Evolutionary conservation across 2,888 invertebrate genomes (phyloP).

Genomic region (Uloborus plumipes): DNA sequence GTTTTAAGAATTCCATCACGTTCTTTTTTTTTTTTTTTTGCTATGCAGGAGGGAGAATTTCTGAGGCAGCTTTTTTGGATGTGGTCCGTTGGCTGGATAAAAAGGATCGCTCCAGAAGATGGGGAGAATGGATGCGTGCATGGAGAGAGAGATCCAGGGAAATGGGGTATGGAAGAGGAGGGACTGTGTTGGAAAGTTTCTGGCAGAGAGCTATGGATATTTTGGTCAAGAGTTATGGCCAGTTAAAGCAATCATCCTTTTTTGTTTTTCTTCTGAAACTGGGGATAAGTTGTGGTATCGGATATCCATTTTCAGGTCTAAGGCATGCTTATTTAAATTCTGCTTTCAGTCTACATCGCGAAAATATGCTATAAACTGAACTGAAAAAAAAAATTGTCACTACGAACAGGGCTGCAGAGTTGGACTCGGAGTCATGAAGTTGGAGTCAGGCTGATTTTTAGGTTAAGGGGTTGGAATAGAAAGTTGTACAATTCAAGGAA

Average conservation of each 20-base stretch:
- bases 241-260: constrained; percentile 39
- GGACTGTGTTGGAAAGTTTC: constrained; percentile 22
- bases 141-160: constrained; percentile 12
- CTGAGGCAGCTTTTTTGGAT: constrained; percentile 23
- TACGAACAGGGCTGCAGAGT: too few relatives aligned
- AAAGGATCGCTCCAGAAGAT: background rate
- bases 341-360: too few relatives aligned
- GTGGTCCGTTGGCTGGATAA: constrained; percentile 44
- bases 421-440: too few relatives aligned
- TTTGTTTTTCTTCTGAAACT: constrained; percentile 6
- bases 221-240: constrained; percentile 45
- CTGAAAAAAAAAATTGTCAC: too few relatives aligned
- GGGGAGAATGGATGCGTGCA: constrained; percentile 2
- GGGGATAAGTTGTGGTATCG: background rate
- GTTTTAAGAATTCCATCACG: constrained; percentile 61
- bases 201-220: constrained; percentile 53
- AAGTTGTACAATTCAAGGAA: too few relatives aligned
- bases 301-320: background rate
- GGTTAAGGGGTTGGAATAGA: too few relatives aligned
- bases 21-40: constrained; percentile 38
- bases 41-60: constrained; percentile 2
- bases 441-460: too few relatives aligned
- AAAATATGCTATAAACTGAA: too few relatives aligned
- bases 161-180: constrained; percentile 25
- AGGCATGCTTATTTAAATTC: too few relatives aligned